Evolutionary conservation across 2,797 vertebrate genomes (phyloP), one percentile per base, ranked within the genome.

Genomic region (Sebastes trivittatus): DNA sequence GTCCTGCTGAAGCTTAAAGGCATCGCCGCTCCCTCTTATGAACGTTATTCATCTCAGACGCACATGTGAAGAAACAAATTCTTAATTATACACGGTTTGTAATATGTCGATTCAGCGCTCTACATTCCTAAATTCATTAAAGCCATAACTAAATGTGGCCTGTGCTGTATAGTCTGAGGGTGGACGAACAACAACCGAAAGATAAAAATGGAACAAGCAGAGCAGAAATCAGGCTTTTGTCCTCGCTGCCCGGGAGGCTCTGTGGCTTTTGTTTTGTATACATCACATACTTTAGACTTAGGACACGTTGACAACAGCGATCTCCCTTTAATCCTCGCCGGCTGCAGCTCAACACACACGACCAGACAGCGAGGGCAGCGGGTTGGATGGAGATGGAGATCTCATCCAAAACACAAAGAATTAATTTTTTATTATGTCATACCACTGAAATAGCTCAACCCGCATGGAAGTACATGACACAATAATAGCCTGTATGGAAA

Each of bases 251-350:
- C 81, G 66, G 78, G 78, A 89, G 87, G 81, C 85, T 75, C 65
- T 1, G 2, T 32, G 56, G 74, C 87, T 86, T 89, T 84, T 93
- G 87, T 93, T 91, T 89, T 83, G 87, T 93, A 80, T 81, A 90
- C 89, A 91, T 84, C 36, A 36, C 23, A 36, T 77, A 9, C 72
- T 75, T 71, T 72, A 2, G 14, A 83, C 77, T 83, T 29, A 11
- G 82, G 80, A 78, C 60, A 55, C 52, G 6, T 83, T 73, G 77
- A 87, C 82, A 81, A 58, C 64, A 32, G 25, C 55, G 65, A 87
- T 81, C 80, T 85, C 46, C 72, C 27, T 75, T 34, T 54, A 88
- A 88, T 82, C 84, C 86, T 69, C 3, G 30, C 66, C 83, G 80
- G 82, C 85, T 83, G 49, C 68, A 60, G 71, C 30, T 72, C 80